Conservation (phyloP, 2,888 invertebrate species). For the Mythimna pallens region DNA sequence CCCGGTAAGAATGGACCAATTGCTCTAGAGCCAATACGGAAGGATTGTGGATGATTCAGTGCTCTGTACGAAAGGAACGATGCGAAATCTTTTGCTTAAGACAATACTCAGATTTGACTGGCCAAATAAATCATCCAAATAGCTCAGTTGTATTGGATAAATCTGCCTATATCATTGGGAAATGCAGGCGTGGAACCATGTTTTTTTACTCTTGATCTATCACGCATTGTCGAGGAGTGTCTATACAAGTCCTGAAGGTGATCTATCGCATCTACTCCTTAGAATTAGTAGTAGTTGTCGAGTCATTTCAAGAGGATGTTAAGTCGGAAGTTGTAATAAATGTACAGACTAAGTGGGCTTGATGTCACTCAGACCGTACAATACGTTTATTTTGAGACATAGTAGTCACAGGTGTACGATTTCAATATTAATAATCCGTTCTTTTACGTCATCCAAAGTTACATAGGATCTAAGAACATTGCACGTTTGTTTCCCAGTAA, state of each 20-base stretch:
- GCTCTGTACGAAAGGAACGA: constrained; percentile 5
- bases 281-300: constrained; percentile 1
- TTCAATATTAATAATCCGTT: constrained; percentile 8
- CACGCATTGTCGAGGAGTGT: background rate
- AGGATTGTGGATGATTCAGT: constrained; percentile 37
- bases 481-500: background rate
- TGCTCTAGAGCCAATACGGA: constrained; percentile 51
- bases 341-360: constrained; percentile 17
- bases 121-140: background rate
- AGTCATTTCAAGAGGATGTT: constrained; percentile 19
- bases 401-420: constrained; percentile 22
- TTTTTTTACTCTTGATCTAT: background rate
- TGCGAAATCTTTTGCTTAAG: background rate
- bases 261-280: background rate
- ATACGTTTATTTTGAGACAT: constrained; percentile 17
- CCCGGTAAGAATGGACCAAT: constrained; percentile 66
- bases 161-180: background rate
- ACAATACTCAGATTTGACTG: background rate
- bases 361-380: constrained; percentile 37
- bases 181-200: background rate
- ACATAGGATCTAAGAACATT: background rate
- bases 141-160: background rate
- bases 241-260: background rate
- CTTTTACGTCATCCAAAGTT: background rate
- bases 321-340: constrained; percentile 19